Evolutionary conservation across 2,113 vertebrate genomes (phyloP), one percentile per base, ranked within the genome.

Genomic region (Odocoileus virginianus): DNA sequence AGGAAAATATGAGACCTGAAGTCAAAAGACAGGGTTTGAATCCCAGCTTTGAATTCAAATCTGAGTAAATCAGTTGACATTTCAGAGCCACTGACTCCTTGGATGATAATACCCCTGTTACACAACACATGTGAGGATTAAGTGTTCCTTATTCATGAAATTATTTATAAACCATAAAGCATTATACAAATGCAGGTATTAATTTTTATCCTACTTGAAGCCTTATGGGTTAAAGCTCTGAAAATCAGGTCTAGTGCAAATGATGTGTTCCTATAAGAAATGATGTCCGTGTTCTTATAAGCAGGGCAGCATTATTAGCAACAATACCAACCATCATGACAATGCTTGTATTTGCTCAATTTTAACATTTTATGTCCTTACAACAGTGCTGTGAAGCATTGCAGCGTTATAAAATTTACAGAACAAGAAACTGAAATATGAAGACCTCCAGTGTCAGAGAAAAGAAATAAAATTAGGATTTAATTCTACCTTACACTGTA

Each of bases 381-480:
- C n/a, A 50, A 78, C 8, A 60, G 28, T 2, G 23, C 71, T 47
- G 27, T 95, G 78, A 93, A 27, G 30, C 33, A 91, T 40, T 87
- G 27, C 45, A 78, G 82, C 5, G n/a, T 27, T 57, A 85, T 52
- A 82, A 86, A 52, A 93, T 79, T 95, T 87, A 89, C 10, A 92
- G 61, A 76, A 84, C 17, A 86, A 91, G 40, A 96, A 91, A 27
- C 54, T 40, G 9, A 96, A 96, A 67, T 84, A 81, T 50, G 78
- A 76, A 85, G 52, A 97, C 84, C 36, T 91, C 25, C 36, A 58
- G 30, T 71, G 58, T 89, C 84, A 96, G 74, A 82, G 86, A 89
- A 92, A 50, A 76, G 78, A 92, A 97, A 97, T 88, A 97, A 97
- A 97, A 91, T 79, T 33, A 87, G 64, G 52, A 97, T 96, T 92